Evolutionary conservation across 2,797 vertebrate genomes (phyloP), one percentile per base, ranked within the genome.

Genomic region (Geotrypetes seraphini): DNA sequence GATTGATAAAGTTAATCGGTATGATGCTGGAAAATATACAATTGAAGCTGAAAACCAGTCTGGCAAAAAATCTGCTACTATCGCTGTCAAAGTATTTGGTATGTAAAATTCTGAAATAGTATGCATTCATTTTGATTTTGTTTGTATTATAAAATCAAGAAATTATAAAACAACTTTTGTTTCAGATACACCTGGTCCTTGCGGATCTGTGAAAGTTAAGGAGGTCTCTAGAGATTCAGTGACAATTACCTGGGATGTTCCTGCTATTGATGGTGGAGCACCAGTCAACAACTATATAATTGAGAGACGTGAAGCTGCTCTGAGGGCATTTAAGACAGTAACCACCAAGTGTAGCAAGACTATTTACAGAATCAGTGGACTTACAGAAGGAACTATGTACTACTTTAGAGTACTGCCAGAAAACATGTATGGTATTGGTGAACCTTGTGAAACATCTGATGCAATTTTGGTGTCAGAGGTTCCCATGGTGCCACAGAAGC

Each of bases 241-340:
- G 49, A 85, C 83, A 36, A 89, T 99, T 61, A 83, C 88, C 27
- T 99, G 96, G 96, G 96, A 99, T 37, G 85, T 89, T 31, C 91
- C 96, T 27, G 52, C 65, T 8, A 86, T 96, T 51, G 96, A 99
- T 5, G 96, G 96, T 6, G 93, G 95, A 13, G 96, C 95, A 22
- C 96, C 93, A 12, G 90, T 99, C 39, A 97, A 79, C 55, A 99
- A 99, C 63, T 99, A 88, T 15, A 88, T 99, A 13, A 85, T 99
- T 43, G 96, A 99, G 70, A 89, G 94, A 51, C 89, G 96, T 22
- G 95, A 99, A 52, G 95, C 94, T 19, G 87, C 96, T 23, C 99
- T 96, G 93, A 89, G 95, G 81, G 96, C 96, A 43, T 99, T 90
- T 68, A 99, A 99, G 68, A 98, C 96, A 2, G 81, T 97, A 38